Base-by-base conservation (phyloP, 2,113 vertebrate genomes). In the Bungarus multicinctus region DNA sequence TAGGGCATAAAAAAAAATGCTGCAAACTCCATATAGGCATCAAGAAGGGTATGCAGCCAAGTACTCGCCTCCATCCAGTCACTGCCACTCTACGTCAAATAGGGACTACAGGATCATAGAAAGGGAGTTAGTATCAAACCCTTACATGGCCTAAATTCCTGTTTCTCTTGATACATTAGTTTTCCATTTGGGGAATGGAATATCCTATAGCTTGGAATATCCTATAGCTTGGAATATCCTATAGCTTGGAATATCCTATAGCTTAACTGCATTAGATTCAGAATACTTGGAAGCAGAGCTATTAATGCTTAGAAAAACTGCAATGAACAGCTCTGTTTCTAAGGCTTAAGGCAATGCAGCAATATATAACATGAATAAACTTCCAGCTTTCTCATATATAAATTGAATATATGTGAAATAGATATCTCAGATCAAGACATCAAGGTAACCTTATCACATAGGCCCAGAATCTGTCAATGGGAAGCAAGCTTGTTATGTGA, bases 401-500 rank as follows among this genome's bases (percentile, higher is more conserved):
- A 55, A n/a, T 50, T 64, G 89, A 45, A 18, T 69, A 47, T 60
- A 43, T 53, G 16, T 91, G 69, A 91, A 85, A 91, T 39, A 53
- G 30, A 53, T 39, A 85, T 54, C 69, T 91, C 89, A 53, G 60
- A 90, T 81, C 69, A 91, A 91, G 64, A 34, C n/a, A 54, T 81
- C 50, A 74, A 85, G 54, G 74, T 39, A 55, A 55, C 27, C 34
- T 91, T 85, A 91, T 85, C 90, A 55, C 34, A 55, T 55, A 14
- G 54, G 69, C 74, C 25, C 52, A 85, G 90, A 43, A 39, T 27
- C 74, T 85, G 74, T 91, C 90, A 85, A 91, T 91, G 90, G 52
- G 52, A 91, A 91, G 74, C 22, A 55, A 91, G 54, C 74, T 91
- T 91, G 74, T 85, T 81, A 85, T 91, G 52, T 85, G 69, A 52